Percentiles rank a stretch among this genome's conserved stretches.
These are phyloP conservation scores for Empidonax alnorum DNA, from an alignment of 2,113 vertebrate species.

Conservation along the genomic window DNA sequence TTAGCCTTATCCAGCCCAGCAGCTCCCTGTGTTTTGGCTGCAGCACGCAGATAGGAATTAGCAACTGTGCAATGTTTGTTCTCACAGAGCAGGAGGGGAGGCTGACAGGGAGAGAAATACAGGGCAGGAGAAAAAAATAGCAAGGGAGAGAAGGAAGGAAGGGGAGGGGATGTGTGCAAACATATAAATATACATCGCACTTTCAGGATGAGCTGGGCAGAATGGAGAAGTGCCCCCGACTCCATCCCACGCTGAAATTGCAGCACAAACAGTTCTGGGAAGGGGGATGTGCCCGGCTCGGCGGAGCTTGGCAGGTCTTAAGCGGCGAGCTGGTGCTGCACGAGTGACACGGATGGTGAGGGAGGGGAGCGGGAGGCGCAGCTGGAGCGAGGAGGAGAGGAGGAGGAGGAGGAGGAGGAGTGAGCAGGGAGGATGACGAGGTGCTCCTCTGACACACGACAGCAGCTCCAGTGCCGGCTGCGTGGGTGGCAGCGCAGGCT, in stretches of 20 bases:
- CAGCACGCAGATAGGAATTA: not conserved
- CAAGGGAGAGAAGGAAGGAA: slow-evolving; percentile 37
- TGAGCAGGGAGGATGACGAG: slow-evolving; percentile 5
- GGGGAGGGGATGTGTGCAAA: slow-evolving; percentile 27
- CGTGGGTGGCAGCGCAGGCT: slow-evolving; percentile 68
- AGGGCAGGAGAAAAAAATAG: not conserved
- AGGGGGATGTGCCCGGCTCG: not conserved
- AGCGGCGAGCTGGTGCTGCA: not conserved
- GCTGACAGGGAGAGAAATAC: not conserved
- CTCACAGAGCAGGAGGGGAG: slow-evolving; percentile 13
- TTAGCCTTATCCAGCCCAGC: not conserved
- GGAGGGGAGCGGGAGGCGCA: not conserved
- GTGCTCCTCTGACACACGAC: slow-evolving; percentile 63
- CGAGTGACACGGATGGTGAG: not conserved
- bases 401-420: not conserved
- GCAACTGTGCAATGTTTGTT: slow-evolving; percentile 17
- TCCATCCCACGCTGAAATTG: not conserved
- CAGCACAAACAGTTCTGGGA: not conserved
- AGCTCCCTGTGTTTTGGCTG: slow-evolving; percentile 40
- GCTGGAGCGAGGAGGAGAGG: not conserved
- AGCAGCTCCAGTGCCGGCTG: slow-evolving; percentile 58
- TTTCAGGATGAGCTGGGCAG: not conserved
- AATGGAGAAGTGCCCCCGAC: not conserved
- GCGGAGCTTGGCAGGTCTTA: not conserved
- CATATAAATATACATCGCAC: not conserved